phyloP scores from a whole-genome alignment of 1,140 invertebrate genomes.

The Drosophila nigrodunni region DNA sequence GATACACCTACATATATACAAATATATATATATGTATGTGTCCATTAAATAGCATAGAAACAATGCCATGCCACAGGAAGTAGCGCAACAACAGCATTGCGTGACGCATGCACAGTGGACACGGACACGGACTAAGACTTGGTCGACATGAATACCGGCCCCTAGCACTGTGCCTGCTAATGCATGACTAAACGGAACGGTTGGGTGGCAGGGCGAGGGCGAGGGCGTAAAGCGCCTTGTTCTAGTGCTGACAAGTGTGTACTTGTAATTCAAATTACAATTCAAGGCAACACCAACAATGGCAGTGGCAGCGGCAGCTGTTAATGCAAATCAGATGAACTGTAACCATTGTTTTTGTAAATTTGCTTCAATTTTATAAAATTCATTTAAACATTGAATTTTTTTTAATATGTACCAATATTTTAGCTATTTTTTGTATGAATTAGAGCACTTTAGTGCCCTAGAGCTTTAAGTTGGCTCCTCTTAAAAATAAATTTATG shows the following conservation, averaged over 20 bases:
- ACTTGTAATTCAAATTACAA: constrained; percentile 77
- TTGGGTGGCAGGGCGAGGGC: background rate
- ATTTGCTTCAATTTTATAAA: background rate
- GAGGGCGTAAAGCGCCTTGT: background rate
- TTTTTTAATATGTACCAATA: too few species aligned
- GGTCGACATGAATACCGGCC: constrained; percentile 14
- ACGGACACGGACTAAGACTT: too few species aligned
- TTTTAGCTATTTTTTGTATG: too few species aligned
- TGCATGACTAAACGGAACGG: constrained; percentile 1
- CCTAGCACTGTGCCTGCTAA: background rate
- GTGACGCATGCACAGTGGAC: constrained; percentile 38
- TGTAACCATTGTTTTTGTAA: background rate
- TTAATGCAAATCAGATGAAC: constrained; percentile 12
- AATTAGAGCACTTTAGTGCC: too few species aligned
- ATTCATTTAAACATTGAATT: background rate
- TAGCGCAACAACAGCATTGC: constrained; percentile 8
- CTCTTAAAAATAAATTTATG: too few species aligned
- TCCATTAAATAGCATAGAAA: constrained; percentile 33
- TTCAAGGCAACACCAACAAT: constrained; percentile 50
- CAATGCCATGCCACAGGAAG: constrained; percentile 1
- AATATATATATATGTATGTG: too few species aligned
- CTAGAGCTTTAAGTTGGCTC: too few species aligned
- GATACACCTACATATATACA: constrained; percentile 4
- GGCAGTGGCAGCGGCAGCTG: constrained; percentile 22
- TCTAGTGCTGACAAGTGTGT: constrained; percentile 26